These are phyloP conservation scores for Neoaliturus tenellus DNA, from an alignment of 2,888 invertebrate species.

Conservation along the genomic window DNA sequence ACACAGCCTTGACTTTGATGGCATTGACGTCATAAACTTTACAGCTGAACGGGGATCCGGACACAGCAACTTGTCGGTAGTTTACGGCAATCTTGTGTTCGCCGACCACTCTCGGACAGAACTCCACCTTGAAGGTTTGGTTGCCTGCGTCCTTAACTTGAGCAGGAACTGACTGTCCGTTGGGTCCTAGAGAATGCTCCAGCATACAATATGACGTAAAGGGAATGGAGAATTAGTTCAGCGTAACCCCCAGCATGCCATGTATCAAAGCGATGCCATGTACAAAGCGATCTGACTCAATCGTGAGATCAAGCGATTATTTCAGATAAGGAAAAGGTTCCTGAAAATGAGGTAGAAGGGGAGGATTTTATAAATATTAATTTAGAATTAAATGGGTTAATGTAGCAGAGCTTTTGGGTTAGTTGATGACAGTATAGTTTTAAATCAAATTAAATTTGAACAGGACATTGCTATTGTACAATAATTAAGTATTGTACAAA, in stretches of 20 bases:
- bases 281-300: neutral
- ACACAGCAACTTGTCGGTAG: conserved; percentile 84
- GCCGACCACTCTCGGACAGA: conserved; percentile 93
- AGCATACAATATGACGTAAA: conserved; percentile 35
- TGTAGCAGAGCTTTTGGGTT: neutral
- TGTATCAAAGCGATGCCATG: neutral
- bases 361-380: neutral
- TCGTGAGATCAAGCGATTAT: neutral
- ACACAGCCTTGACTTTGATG: conserved; percentile 95
- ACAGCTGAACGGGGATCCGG: conserved; percentile 95
- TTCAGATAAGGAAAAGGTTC: neutral
- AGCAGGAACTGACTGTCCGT: conserved; percentile 92
- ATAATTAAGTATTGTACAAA: no score
- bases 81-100: conserved; percentile 94
- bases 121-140: conserved; percentile 92
- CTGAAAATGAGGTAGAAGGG: neutral
- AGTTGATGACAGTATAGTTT: no score
- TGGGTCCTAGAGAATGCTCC: conserved; percentile 82
- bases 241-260: neutral
- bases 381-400: neutral
- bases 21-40: conserved; percentile 97
- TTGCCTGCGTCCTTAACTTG: conserved; percentile 90
- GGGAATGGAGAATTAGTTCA: conserved; percentile 28
- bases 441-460: no score
- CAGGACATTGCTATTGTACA: no score